Percentiles rank a stretch among this genome's conserved stretches.
phyloP scores from a whole-genome alignment of 2,888 invertebrate species.

The Sesia apiformis region DNA sequence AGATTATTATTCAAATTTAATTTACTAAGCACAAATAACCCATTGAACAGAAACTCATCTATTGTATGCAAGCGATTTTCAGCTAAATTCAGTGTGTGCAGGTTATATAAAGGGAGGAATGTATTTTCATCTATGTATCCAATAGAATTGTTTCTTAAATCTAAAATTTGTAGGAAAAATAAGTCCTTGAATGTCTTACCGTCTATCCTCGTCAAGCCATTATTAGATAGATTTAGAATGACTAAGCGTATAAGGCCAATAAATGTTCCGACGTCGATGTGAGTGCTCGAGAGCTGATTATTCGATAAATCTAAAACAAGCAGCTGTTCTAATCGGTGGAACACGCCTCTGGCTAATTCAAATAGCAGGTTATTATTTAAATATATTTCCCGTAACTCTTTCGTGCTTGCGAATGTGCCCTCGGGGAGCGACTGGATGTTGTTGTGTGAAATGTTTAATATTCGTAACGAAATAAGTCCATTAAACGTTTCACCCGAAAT shows the following conservation, averaged over 20 bases:
- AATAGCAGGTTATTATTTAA: slow-evolving; percentile 90
- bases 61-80: slow-evolving; percentile 89
- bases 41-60: slow-evolving; percentile 87
- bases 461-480: slow-evolving; percentile 84
- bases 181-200: slow-evolving; percentile 90
- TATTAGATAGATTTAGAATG: slow-evolving; percentile 89
- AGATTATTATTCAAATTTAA: slow-evolving; percentile 90
- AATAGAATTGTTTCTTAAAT: slow-evolving; percentile 90
- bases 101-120: slow-evolving; percentile 89
- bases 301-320: slow-evolving; percentile 89
- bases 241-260: slow-evolving; percentile 89
- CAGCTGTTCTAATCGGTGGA: slow-evolving; percentile 89
- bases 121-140: slow-evolving; percentile 90
- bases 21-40: slow-evolving; percentile 87
- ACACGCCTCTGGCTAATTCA: slow-evolving; percentile 87
- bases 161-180: slow-evolving; percentile 89
- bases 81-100: slow-evolving; percentile 91
- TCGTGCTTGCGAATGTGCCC: slow-evolving; percentile 86
- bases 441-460: slow-evolving; percentile 91
- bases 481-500: slow-evolving; percentile 86
- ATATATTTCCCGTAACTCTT: slow-evolving; percentile 88
- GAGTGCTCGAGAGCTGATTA: slow-evolving; percentile 89
- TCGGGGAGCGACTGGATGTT: slow-evolving; percentile 86
- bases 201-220: slow-evolving; percentile 87
- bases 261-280: slow-evolving; percentile 89